A percentile compares a stretch with the other conserved stretches of the same genome.
These are phyloP conservation scores for Cryptomyrus ogoouensis DNA, from an alignment of 2,113 vertebrate genomes.

Conservation along the genomic window DNA sequence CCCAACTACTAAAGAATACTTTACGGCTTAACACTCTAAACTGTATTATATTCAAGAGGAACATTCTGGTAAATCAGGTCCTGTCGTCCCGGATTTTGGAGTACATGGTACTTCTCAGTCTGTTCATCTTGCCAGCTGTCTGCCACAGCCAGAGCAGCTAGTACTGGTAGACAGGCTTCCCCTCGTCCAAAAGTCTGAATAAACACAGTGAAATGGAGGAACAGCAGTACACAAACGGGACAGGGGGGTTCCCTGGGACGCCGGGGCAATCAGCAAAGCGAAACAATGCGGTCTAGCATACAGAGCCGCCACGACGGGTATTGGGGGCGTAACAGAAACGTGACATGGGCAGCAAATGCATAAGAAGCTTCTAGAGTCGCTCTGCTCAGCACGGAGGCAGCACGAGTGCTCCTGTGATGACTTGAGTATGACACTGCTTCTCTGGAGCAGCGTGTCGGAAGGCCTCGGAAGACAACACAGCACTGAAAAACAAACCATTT, in stretches of 20 bases:
- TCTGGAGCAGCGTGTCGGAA: not conserved
- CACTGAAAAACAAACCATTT: not conserved
- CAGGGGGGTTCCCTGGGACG: not conserved
- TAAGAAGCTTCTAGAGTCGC: constrained; percentile 15
- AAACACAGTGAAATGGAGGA: constrained; percentile 7
- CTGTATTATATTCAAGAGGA: not conserved
- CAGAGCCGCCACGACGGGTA: not conserved
- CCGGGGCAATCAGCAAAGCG: not conserved
- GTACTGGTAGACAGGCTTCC: constrained; percentile 5
- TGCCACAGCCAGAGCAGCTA: not conserved
- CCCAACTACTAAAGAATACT: not conserved
- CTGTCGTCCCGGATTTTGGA: not conserved
- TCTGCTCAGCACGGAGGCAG: constrained; percentile 31
- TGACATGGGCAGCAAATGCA: constrained; percentile 33
- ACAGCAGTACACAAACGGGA: constrained; percentile 6
- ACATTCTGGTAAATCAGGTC: not conserved
- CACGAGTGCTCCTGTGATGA: constrained; percentile 1
- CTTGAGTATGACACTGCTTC: not conserved
- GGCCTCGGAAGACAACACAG: not conserved
- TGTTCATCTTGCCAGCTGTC: not conserved
- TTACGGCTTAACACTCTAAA: not conserved
- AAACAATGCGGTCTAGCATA: not conserved
- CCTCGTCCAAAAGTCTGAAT: constrained; percentile 16
- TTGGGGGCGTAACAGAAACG: constrained; percentile 20
- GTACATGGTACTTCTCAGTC: not conserved